Percentiles rank a stretch among this genome's conserved stretches.
Conservation (phyloP, 1,140 invertebrate species). For the Eriosoma lanigerum region DNA sequence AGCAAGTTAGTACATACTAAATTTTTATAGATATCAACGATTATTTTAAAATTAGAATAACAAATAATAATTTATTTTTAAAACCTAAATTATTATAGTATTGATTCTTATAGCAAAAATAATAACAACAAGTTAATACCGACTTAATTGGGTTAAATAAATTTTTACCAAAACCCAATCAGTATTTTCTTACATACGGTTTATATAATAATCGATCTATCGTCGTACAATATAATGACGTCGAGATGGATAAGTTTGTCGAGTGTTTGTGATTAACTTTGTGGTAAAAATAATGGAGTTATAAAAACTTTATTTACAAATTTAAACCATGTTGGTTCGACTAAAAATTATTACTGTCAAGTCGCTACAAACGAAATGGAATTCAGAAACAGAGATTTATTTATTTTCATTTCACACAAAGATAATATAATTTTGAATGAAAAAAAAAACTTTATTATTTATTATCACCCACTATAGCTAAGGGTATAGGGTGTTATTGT, state of each 20-base stretch:
- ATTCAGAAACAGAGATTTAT: background rate
- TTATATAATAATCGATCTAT: too few relatives aligned
- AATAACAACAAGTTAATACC: too few relatives aligned
- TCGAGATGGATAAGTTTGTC: background rate
- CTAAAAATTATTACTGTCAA: background rate
- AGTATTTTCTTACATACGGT: too few relatives aligned
- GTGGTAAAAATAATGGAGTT: background rate
- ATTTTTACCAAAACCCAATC: too few relatives aligned
- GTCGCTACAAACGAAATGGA: background rate
- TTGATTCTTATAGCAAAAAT: too few relatives aligned
- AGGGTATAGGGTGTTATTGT: background rate
- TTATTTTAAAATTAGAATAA: too few relatives aligned
- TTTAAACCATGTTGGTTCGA: background rate
- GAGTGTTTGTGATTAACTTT: background rate
- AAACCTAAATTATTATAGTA: too few relatives aligned
- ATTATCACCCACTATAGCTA: background rate
- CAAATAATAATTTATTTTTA: too few relatives aligned
- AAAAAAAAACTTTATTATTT: constrained; percentile 4
- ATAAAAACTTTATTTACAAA: constrained; percentile 13
- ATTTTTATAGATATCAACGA: too few relatives aligned
- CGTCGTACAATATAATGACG: too few relatives aligned
- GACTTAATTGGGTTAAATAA: too few relatives aligned
- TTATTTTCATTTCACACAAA: background rate
- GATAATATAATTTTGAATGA: background rate
- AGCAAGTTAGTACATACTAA: too few relatives aligned